phyloP scores from a whole-genome alignment of 2,888 invertebrate genomes.

The Epirrita christyi region DNA sequence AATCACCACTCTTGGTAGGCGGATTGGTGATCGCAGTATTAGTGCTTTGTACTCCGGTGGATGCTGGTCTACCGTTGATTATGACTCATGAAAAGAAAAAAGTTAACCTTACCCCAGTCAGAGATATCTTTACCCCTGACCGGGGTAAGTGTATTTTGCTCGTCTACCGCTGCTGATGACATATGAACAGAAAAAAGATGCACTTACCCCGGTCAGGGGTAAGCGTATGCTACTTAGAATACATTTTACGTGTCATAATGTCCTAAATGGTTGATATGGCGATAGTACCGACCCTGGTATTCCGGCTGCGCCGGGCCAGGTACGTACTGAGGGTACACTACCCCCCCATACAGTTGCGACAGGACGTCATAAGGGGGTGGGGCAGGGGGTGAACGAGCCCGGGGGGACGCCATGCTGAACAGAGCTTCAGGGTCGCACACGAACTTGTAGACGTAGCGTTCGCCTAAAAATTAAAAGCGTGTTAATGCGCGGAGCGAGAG shows the following conservation, averaged over 20 bases:
- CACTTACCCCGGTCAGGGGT: neutral
- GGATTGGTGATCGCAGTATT: too few species aligned
- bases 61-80: too few species aligned
- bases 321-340: constrained; percentile 57
- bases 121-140: too few species aligned
- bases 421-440: constrained; percentile 97
- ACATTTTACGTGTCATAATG: constrained; percentile 50
- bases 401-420: constrained; percentile 90
- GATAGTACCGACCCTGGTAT: constrained; percentile 53
- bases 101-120: too few species aligned
- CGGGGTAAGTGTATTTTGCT: too few species aligned
- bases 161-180: too few species aligned
- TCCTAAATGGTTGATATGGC: constrained; percentile 43
- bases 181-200: too few species aligned
- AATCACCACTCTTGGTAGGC: too few species aligned
- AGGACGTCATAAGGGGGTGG: constrained; percentile 62
- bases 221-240: neutral
- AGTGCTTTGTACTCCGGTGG: too few species aligned
- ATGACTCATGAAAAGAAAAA: too few species aligned
- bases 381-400: constrained; percentile 43
- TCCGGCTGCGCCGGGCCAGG: constrained; percentile 44
- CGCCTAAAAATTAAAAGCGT: constrained; percentile 82
- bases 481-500: too few species aligned
- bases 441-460: constrained; percentile 98
- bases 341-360: constrained; percentile 58